phyloP scores from a whole-genome alignment of 2,888 invertebrate species.

The Lypha dubia region DNA sequence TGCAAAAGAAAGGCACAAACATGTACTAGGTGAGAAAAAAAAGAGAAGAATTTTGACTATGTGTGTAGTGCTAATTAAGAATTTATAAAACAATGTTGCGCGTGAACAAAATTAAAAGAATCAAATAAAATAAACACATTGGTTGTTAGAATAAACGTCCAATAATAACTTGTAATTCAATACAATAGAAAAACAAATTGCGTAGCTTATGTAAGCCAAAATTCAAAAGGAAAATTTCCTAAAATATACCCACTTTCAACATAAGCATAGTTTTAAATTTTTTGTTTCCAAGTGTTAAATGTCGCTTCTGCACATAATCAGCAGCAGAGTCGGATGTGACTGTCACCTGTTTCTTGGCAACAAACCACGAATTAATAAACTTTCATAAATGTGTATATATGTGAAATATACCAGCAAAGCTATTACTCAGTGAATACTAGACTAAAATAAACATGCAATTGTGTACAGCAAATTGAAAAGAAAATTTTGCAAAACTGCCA shows the following conservation, averaged over 20 bases:
- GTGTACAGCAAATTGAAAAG: too few species aligned
- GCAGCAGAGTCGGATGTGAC: slow-evolving; percentile 34
- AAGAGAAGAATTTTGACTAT: too few species aligned
- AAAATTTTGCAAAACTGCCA: too few species aligned
- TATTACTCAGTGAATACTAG: too few species aligned
- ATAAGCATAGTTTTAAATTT: slow-evolving; percentile 55
- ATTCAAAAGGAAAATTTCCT: background rate
- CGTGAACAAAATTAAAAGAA: background rate
- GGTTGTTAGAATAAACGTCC: background rate
- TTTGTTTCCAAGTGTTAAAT: slow-evolving; percentile 2
- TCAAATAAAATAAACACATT: background rate
- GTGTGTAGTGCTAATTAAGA: slow-evolving; percentile 63
- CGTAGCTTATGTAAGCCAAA: background rate
- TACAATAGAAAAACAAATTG: background rate
- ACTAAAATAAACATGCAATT: too few species aligned
- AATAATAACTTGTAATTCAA: background rate
- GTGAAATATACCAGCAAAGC: too few species aligned
- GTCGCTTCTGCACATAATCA: slow-evolving; percentile 4
- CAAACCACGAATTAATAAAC: slow-evolving; percentile 7
- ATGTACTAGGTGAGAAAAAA: too few species aligned
- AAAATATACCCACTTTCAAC: slow-evolving; percentile 19
- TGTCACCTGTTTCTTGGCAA: slow-evolving; percentile 22
- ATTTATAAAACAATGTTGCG: slow-evolving; percentile 63
- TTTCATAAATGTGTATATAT: too few species aligned
- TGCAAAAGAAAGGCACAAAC: too few species aligned